These are phyloP conservation scores for Ophraella communa DNA, from an alignment of 2,888 invertebrate species.

Conservation along the genomic window DNA sequence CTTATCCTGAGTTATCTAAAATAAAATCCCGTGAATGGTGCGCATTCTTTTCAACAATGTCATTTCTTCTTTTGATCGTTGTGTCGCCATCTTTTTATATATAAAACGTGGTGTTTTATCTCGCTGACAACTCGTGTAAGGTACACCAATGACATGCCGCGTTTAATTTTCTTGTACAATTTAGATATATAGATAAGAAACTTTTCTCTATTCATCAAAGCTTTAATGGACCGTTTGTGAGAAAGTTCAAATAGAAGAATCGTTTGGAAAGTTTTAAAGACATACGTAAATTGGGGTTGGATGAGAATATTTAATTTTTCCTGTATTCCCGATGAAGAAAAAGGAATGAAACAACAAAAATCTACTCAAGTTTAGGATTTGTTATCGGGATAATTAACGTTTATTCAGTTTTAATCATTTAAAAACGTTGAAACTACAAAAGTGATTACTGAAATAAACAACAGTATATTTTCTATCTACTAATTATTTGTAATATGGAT, in stretches of 20 bases:
- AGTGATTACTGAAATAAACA: too few species aligned
- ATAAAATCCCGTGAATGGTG: constrained; percentile 32
- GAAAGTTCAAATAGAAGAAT: background rate
- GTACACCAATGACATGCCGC: constrained; percentile 6
- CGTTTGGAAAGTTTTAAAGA: too few species aligned
- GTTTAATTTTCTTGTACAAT: constrained; percentile 20
- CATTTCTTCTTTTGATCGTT: constrained; percentile 35
- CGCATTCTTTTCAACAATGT: constrained; percentile 31
- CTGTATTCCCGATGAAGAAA: too few species aligned
- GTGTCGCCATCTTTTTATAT: constrained; percentile 19
- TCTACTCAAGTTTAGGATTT: too few species aligned
- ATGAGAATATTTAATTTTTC: too few species aligned
- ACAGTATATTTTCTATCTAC: too few species aligned
- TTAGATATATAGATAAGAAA: constrained; percentile 17
- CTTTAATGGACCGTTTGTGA: background rate
- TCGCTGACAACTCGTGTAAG: background rate
- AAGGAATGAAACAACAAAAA: too few species aligned
- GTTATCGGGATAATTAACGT: too few species aligned
- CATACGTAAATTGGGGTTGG: too few species aligned
- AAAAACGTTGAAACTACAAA: too few species aligned
- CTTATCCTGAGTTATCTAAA: constrained; percentile 23
- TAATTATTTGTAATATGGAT: too few species aligned
- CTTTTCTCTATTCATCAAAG: background rate
- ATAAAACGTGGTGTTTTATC: constrained; percentile 9
- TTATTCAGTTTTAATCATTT: too few species aligned